Evolutionary conservation across 64 coral and sea anemone genomes (phyloP).

Genomic region (Stylophora pistillata): DNA sequence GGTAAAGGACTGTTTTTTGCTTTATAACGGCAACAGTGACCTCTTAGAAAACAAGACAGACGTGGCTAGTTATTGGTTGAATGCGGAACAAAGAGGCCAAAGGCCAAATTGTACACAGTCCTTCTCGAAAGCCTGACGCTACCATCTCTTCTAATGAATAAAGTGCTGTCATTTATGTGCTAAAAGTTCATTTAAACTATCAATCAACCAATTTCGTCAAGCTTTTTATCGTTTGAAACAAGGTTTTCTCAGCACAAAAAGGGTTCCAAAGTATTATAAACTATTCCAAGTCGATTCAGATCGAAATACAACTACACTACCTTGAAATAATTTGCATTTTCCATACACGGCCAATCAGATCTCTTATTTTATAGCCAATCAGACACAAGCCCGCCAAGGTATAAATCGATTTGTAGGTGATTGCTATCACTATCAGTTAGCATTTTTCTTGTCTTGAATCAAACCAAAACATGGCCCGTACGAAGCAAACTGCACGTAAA

Average conservation of each 20-base stretch:
- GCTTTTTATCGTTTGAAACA: too few relatives aligned
- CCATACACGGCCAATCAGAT: background rate
- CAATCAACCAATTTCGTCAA: too few relatives aligned
- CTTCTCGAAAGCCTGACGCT: too few relatives aligned
- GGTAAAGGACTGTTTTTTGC: background rate
- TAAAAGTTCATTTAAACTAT: too few relatives aligned
- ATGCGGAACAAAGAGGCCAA: too few relatives aligned
- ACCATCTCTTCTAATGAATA: too few relatives aligned
- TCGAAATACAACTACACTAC: background rate
- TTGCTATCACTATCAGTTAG: too few relatives aligned
- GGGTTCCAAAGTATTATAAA: too few relatives aligned
- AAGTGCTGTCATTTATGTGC: too few relatives aligned
- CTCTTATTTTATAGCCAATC: background rate
- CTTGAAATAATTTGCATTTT: background rate
- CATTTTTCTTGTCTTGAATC: too few relatives aligned
- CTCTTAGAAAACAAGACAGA: slow-evolving; percentile 1
- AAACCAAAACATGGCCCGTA: background rate
- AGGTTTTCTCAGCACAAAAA: too few relatives aligned
- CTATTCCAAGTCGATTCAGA: background rate
- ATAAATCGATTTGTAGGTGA: background rate
- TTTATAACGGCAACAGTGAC: slow-evolving; percentile 4
- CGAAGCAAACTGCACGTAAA: slow-evolving; percentile 6
- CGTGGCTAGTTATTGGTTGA: background rate
- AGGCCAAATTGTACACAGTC: too few relatives aligned
- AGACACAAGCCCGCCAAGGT: background rate